Conservation (phyloP, 2,888 invertebrate species). For the Acleris laterana region DNA sequence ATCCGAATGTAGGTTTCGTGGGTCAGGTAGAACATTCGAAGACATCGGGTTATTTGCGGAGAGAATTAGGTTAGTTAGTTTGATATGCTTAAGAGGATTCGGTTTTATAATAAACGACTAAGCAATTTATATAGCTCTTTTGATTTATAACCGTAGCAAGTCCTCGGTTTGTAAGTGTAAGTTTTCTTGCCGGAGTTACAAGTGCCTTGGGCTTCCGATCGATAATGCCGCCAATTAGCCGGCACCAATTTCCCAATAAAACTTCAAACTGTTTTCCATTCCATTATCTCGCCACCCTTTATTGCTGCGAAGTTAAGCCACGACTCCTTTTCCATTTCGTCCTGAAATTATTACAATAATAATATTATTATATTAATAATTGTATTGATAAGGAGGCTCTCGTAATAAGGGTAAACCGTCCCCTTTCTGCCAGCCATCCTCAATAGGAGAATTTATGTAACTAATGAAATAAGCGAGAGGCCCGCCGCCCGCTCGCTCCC, state of each 20-base stretch:
- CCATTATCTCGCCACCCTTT: conserved; percentile 84
- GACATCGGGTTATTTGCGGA: conserved; percentile 44
- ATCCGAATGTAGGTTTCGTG: conserved; percentile 63
- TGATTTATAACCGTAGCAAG: not conserved
- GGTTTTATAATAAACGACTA: conserved; percentile 4
- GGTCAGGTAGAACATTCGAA: conserved; percentile 56
- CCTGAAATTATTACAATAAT: conserved; percentile 84
- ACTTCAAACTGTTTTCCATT: conserved; percentile 85
- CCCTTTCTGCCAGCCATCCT: conserved; percentile 84
- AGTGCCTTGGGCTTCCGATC: conserved; percentile 68
- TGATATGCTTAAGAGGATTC: conserved; percentile 29
- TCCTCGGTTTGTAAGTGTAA: not conserved
- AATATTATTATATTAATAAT: conserved; percentile 85
- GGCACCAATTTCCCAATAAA: conserved; percentile 84
- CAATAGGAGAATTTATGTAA: conserved; percentile 85
- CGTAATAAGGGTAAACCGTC: conserved; percentile 85
- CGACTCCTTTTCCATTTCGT: conserved; percentile 74
- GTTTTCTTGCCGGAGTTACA: conserved; percentile 47
- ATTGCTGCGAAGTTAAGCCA: conserved; percentile 82
- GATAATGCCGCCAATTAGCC: conserved; percentile 82
- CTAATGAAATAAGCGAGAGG: conserved; percentile 85
- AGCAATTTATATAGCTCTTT: not conserved
- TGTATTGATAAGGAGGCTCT: conserved; percentile 85
- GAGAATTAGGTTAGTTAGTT: conserved; percentile 45
- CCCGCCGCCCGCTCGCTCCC: conserved; percentile 66